Percentiles rank a stretch among this genome's conserved stretches.
phyloP scores from a whole-genome alignment of 2,797 vertebrate species.

The Petrocephalus schoutedeni region DNA sequence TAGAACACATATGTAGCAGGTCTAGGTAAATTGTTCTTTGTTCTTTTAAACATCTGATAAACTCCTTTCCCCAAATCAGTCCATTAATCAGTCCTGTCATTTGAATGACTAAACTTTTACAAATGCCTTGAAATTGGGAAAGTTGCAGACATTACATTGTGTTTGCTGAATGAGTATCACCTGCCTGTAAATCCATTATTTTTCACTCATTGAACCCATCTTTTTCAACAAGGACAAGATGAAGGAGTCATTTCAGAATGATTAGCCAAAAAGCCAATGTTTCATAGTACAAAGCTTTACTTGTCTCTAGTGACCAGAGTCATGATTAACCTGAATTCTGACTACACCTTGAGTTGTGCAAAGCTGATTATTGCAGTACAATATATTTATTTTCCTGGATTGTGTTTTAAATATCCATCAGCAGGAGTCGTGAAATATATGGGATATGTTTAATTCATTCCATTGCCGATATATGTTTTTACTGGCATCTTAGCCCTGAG shows the following conservation, averaged over 20 bases:
- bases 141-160: neutral
- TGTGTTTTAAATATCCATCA: slow-evolving; percentile 14
- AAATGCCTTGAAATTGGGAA: neutral
- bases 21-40: no score
- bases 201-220: neutral
- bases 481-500: neutral
- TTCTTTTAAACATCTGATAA: no score
- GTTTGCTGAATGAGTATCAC: neutral
- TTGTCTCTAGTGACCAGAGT: neutral
- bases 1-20: no score
- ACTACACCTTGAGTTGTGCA: neutral
- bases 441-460: neutral
- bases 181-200: neutral
- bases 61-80: neutral
- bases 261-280: neutral
- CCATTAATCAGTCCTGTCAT: neutral
- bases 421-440: neutral
- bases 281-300: neutral
- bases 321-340: neutral
- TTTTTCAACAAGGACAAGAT: neutral
- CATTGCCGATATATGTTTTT: neutral
- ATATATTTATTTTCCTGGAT: slow-evolving; percentile 16
- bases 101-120: neutral
- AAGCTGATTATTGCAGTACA: slow-evolving; percentile 18
- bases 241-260: neutral